Base-by-base conservation (phyloP, 1,140 invertebrate genomes). In the Arctopsyche grandis region DNA sequence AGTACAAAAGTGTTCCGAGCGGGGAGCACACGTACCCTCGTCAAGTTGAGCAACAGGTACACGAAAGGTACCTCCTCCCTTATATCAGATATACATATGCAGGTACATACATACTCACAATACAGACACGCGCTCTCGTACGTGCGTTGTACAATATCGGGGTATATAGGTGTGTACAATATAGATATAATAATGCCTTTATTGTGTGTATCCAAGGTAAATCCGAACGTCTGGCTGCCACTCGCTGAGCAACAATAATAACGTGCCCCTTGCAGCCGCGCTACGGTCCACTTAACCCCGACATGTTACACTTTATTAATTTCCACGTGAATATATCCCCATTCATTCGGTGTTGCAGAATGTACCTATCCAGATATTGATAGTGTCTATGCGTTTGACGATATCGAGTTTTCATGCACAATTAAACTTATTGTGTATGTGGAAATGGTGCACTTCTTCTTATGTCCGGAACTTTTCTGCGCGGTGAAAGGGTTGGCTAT, bases 151-250 rank as follows among this genome's bases (percentile, higher is more conserved):
- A 38, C 29, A 38, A 52, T 52, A 52, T 52, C 3, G 1, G 12
- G 3, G 16, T 52, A 52, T 52, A 12, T 52, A 52, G 3, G 16
- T 52, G 16, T 52, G 1, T 52, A 12, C 10, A 5, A 12, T 52
- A 52, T 52, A 52, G 10, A 52, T 52, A 52, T 52, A 63, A 76
- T 63, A 66, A 26, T 4, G 48, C 70, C 44, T 74, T 24, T 52
- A 74, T 74, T 74, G 70, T 48, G 26, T 58, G 22, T 56, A 24
- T 12, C 56, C 56, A 44, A 63, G 58, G 56, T 76, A 76, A 76
- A 76, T 76, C 74, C 56, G 56, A 66, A 63, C 56, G 74, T 76
- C 74, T 76, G 74, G 56, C 74, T 76, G 43, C 74, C 74, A 76
- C 74, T 76, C 38, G 74, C 74, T 58, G 56, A 46, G 56, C 74